phyloP scores from a whole-genome alignment of 1,140 invertebrate species.

The Solenopsis invicta region DNA sequence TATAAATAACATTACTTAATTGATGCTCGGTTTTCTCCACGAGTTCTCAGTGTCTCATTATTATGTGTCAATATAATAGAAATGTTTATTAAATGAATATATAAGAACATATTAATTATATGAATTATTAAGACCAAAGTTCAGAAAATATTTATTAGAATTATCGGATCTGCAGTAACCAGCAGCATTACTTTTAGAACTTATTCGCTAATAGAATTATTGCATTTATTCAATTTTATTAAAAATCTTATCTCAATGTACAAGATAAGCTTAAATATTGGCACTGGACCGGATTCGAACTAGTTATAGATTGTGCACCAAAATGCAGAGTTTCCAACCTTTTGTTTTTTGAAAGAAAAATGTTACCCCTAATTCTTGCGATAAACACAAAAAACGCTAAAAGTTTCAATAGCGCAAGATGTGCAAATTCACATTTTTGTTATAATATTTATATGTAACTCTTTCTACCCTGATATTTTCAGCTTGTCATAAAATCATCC shows the following conservation, averaged over 20 bases:
- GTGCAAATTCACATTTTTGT: background rate
- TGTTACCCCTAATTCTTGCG: background rate
- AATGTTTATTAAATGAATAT: background rate
- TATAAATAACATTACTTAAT: background rate
- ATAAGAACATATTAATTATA: constrained; percentile 10
- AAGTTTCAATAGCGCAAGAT: background rate
- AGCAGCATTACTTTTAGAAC: constrained; percentile 6
- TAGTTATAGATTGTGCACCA: background rate
- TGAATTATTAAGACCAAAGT: background rate
- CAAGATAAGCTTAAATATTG: background rate
- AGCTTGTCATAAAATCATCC: background rate
- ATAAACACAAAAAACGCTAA: background rate
- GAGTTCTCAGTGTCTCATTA: background rate
- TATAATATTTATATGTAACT: background rate
- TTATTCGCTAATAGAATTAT: constrained; percentile 10
- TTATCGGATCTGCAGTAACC: background rate
- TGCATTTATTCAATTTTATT: background rate
- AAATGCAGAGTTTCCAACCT: background rate
- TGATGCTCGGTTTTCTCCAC: background rate
- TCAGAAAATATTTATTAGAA: background rate
- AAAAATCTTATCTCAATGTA: background rate
- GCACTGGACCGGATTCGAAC: background rate
- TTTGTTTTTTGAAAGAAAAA: background rate
- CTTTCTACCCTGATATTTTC: background rate
- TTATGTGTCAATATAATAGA: background rate